Percentiles rank a stretch among this genome's conserved stretches.
Conservation (phyloP, 2,113 vertebrate species). For the Recurvirostra avosetta region DNA sequence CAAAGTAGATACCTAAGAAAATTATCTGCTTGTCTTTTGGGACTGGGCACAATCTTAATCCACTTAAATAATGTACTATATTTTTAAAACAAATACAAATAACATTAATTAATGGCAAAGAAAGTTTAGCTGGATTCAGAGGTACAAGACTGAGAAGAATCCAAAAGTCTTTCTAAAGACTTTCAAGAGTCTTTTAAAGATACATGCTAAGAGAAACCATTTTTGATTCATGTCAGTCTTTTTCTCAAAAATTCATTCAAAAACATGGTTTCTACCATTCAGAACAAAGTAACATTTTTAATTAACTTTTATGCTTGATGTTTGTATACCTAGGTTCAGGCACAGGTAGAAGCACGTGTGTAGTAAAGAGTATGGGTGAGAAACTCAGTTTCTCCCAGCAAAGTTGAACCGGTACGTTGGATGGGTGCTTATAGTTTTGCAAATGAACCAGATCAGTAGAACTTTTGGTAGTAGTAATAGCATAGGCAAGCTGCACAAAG, state of each 20-base stretch:
- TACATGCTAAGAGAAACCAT: background rate
- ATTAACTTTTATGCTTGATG: background rate
- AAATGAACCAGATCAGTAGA: background rate
- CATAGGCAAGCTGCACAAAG: background rate
- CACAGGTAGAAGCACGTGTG: background rate
- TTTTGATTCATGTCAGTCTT: background rate
- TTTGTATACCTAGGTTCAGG: background rate
- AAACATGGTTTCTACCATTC: background rate
- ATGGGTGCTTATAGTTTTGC: background rate
- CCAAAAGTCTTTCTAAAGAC: background rate
- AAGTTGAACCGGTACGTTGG: rapidly evolving
- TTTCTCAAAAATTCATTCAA: background rate
- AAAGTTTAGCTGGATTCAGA: background rate
- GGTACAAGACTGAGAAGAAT: background rate
- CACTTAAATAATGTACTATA: background rate
- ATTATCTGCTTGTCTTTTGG: background rate
- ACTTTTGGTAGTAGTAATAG: background rate
- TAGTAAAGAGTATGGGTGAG: background rate
- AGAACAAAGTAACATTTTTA: background rate
- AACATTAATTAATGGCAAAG: background rate
- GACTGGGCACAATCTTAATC: background rate
- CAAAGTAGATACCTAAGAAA: background rate
- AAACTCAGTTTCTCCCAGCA: background rate
- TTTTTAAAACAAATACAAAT: background rate
- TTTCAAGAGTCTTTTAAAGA: background rate